phyloP scores from a whole-genome alignment of 2,888 invertebrate species.

The Eupithecia inturbata region DNA sequence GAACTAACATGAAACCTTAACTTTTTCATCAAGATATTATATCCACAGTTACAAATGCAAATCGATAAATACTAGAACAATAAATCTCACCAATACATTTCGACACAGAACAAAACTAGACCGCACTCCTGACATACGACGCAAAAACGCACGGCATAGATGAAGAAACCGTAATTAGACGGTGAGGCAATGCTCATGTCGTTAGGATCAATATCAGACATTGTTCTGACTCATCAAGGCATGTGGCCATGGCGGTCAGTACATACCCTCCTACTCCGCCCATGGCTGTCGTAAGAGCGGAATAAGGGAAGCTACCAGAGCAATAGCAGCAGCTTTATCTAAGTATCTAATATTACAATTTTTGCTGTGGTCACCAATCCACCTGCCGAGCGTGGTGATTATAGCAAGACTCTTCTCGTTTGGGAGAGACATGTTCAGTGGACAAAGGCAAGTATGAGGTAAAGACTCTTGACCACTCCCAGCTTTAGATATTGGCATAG shows the following conservation, averaged over 20 bases:
- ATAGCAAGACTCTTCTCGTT: too few relatives aligned
- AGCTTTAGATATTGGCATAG: too few relatives aligned
- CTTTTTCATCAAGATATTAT: background rate
- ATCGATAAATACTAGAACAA: slow-evolving; percentile 5
- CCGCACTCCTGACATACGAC: slow-evolving; percentile 43
- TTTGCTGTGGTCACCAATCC: too few relatives aligned
- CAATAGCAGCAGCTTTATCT: background rate
- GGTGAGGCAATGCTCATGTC: slow-evolving; percentile 59
- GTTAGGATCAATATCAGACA: slow-evolving; percentile 73
- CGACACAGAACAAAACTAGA: slow-evolving; percentile 35
- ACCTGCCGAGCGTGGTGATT: too few relatives aligned
- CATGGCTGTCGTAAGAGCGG: background rate
- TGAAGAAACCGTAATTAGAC: slow-evolving; percentile 71
- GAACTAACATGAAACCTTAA: background rate
- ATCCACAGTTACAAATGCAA: background rate
- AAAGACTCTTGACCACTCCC: too few relatives aligned
- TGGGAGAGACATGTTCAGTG: too few relatives aligned
- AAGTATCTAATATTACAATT: too few relatives aligned
- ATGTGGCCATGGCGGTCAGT: slow-evolving; percentile 65
- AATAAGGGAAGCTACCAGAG: background rate
- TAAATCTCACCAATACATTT: slow-evolving; percentile 26
- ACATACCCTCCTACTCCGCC: background rate
- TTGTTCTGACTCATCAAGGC: slow-evolving; percentile 71
- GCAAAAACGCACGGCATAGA: slow-evolving; percentile 46
- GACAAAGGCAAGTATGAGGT: too few relatives aligned